Evolutionary conservation across 2,797 vertebrate species (phyloP).

Genomic region (Anguilla marmorata): DNA sequence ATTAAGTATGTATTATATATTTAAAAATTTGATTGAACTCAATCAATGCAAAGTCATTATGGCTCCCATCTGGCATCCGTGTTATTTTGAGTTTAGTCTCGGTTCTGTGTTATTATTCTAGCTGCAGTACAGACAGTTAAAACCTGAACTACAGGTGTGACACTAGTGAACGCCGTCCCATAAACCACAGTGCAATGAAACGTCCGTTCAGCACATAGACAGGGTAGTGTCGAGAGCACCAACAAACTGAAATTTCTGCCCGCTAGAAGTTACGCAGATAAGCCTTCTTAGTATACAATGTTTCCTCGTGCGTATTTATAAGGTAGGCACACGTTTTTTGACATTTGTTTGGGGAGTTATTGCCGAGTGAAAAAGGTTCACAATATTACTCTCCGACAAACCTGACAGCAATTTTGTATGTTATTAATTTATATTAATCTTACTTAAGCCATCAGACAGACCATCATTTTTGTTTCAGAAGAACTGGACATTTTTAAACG

Average conservation of each 20-base stretch:
- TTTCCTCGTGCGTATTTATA: too few relatives aligned
- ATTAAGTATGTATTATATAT: not conserved
- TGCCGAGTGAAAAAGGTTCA: too few relatives aligned
- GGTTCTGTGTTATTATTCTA: not conserved
- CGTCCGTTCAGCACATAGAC: not conserved
- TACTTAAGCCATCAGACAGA: not conserved
- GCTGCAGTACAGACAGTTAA: not conserved
- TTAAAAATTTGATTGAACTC: not conserved
- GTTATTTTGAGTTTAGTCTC: not conserved
- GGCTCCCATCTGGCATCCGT: not conserved
- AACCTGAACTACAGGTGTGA: not conserved
- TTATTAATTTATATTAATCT: not conserved
- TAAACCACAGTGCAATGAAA: not conserved
- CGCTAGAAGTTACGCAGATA: not conserved
- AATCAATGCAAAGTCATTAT: not conserved
- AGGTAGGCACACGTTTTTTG: too few relatives aligned
- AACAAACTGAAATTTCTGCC: not conserved
- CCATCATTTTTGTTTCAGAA: not conserved
- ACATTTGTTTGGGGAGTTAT: too few relatives aligned
- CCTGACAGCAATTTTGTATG: not conserved
- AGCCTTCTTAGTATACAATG: too few relatives aligned
- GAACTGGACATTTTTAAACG: not conserved
- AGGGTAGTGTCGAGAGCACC: not conserved
- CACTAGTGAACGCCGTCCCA: not conserved
- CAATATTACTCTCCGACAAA: not conserved